Evolutionary conservation across 2,888 invertebrate species (phyloP).

Genomic region (Lithophane socia): DNA sequence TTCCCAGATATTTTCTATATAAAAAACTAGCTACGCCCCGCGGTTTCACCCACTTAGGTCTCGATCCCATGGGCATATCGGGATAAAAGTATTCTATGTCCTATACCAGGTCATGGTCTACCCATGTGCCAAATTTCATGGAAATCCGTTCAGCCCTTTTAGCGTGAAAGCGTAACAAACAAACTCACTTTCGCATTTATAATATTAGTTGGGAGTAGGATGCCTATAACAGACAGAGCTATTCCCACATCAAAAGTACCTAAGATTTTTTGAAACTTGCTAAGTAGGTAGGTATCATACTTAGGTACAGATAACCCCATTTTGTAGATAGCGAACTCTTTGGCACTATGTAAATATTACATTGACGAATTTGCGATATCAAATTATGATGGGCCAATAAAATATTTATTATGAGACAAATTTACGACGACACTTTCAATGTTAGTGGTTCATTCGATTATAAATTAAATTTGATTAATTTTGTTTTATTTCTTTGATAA

Average conservation of each 20-base stretch:
- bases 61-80: too few relatives aligned
- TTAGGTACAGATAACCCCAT: conserved; percentile 22
- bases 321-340: conserved; percentile 30
- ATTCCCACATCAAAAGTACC: neutral
- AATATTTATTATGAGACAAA: neutral
- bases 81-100: too few relatives aligned
- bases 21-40: neutral
- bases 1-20: neutral
- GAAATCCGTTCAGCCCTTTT: too few relatives aligned
- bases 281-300: neutral
- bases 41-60: too few relatives aligned
- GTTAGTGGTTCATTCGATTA: neutral
- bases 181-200: too few relatives aligned
- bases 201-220: too few relatives aligned
- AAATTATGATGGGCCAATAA: conserved; percentile 11
- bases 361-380: conserved; percentile 31
- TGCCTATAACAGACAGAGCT: neutral
- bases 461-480: conserved; percentile 36
- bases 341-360: conserved; percentile 20
- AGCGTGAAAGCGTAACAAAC: too few relatives aligned
- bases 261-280: neutral
- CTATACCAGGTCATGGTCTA: too few relatives aligned
- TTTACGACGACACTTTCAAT: neutral
- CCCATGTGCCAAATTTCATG: too few relatives aligned
- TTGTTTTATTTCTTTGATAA: conserved; percentile 16